Evolutionary conservation across 2,113 vertebrate genomes (phyloP).

Genomic region (Microtus pennsylvanicus): DNA sequence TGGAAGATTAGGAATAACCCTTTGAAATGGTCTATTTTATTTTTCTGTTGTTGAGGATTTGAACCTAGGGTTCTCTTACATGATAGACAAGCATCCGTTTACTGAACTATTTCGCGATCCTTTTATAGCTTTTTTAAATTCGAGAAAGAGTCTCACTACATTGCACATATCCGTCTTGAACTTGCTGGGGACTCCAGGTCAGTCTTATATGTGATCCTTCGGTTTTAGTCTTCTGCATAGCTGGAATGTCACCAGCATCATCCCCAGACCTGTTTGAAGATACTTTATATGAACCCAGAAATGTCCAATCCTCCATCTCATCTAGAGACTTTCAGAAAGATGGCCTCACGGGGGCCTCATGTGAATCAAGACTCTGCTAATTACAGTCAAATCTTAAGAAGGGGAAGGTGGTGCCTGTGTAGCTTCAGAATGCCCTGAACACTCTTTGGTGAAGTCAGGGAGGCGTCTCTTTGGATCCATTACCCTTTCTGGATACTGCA

Average conservation of each 20-base stretch:
- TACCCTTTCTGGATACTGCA: neutral
- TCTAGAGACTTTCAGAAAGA: neutral
- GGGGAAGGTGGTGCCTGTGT: neutral
- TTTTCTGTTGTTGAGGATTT: neutral
- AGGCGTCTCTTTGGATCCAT: neutral
- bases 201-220: neutral
- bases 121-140: too few species aligned
- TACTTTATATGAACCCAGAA: neutral
- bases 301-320: neutral
- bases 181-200: neutral
- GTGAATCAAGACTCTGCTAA: neutral
- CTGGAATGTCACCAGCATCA: neutral
- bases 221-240: neutral
- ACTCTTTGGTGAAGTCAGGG: neutral
- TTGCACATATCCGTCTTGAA: neutral
- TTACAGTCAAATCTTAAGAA: neutral
- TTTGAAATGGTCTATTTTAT: neutral
- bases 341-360: neutral
- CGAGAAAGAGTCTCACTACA: neutral
- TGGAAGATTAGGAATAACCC: constrained; percentile 40
- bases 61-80: neutral
- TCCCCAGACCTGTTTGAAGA: too few species aligned
- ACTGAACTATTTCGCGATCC: neutral
- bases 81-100: too few species aligned
- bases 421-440: neutral